These are phyloP conservation scores for Galerucella nymphaeae DNA, from an alignment of 2,888 invertebrate genomes.

Conservation along the genomic window DNA sequence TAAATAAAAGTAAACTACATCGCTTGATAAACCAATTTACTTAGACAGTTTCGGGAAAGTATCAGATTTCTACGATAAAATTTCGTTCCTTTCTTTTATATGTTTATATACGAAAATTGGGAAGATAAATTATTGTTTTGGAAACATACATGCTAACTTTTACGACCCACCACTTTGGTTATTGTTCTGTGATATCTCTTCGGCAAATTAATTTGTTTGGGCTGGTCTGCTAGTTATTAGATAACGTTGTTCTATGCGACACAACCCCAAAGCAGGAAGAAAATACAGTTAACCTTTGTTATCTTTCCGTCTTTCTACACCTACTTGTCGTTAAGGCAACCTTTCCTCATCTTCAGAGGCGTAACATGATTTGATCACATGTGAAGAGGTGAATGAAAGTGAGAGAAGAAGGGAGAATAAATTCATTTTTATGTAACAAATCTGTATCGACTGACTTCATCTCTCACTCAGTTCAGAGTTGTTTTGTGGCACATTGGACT, in stretches of 20 bases:
- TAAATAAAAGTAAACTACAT: background rate
- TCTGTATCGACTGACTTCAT: background rate
- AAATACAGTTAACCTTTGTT: constrained; percentile 52
- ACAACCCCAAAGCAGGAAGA: constrained; percentile 40
- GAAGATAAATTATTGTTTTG: constrained; percentile 19
- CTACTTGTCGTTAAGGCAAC: constrained; percentile 8
- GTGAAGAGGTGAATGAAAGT: background rate
- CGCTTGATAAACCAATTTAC: background rate
- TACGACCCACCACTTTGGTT: constrained; percentile 16
- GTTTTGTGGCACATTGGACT: background rate
- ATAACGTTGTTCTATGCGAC: constrained; percentile 31
- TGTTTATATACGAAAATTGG: constrained; percentile 1
- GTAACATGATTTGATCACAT: background rate
- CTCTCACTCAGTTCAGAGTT: background rate
- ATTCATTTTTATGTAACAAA: background rate
- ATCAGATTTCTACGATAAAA: constrained; percentile 8
- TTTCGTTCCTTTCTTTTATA: constrained; percentile 3
- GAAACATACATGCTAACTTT: constrained; percentile 20
- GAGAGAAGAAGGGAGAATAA: no score
- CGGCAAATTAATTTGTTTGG: constrained; percentile 34
- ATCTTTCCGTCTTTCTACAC: constrained; percentile 38
- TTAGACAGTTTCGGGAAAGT: background rate
- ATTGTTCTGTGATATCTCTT: constrained; percentile 28
- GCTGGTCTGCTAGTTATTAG: constrained; percentile 26
- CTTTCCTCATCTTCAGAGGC: constrained; percentile 1